Conservation (phyloP, 1,140 invertebrate genomes). For the Cepaea nemoralis region DNA sequence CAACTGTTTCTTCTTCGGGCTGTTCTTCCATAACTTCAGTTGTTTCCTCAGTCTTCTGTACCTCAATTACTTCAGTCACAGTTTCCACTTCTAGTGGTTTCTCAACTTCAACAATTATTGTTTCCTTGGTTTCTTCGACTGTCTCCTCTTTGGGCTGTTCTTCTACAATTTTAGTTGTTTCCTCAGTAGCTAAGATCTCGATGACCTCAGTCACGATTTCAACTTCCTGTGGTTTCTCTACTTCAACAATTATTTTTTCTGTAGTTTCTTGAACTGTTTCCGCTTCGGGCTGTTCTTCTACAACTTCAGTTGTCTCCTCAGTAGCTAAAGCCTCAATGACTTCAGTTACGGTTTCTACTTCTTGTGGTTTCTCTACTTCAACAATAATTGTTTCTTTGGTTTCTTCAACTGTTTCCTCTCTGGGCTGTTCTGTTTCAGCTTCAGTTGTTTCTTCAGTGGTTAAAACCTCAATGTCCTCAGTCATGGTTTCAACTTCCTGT, state of each 20-base stretch:
- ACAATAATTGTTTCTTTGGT: slow-evolving; percentile 10
- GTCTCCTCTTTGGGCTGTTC: neutral
- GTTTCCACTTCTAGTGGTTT: slow-evolving; percentile 29
- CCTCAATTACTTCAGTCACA: slow-evolving; percentile 21
- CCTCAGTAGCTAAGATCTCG: neutral
- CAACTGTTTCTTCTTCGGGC: slow-evolving; percentile 33
- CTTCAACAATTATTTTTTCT: slow-evolving; percentile 37
- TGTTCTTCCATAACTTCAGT: neutral
- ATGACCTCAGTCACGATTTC: slow-evolving; percentile 15
- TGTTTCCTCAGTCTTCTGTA: slow-evolving; percentile 3
- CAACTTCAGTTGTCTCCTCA: slow-evolving; percentile 25
- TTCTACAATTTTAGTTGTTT: neutral
- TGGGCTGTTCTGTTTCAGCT: slow-evolving; percentile 27
- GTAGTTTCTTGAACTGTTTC: slow-evolving; percentile 14
- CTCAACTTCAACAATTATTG: slow-evolving; percentile 37
- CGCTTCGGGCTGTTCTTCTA: slow-evolving; percentile 19
- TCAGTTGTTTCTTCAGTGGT: slow-evolving; percentile 21
- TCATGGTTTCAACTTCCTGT: slow-evolving; percentile 32
- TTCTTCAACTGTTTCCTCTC: slow-evolving; percentile 35
- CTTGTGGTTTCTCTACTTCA: slow-evolving; percentile 37
- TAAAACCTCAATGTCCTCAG: slow-evolving; percentile 36
- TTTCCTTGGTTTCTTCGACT: slow-evolving; percentile 19
- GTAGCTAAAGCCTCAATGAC: neutral
- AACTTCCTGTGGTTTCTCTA: slow-evolving; percentile 34
- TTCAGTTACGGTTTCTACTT: slow-evolving; percentile 30